Evolutionary conservation across 2,797 vertebrate genomes (phyloP), one percentile per base, ranked within the genome.

Genomic region (Astyanax mexicanus): DNA sequence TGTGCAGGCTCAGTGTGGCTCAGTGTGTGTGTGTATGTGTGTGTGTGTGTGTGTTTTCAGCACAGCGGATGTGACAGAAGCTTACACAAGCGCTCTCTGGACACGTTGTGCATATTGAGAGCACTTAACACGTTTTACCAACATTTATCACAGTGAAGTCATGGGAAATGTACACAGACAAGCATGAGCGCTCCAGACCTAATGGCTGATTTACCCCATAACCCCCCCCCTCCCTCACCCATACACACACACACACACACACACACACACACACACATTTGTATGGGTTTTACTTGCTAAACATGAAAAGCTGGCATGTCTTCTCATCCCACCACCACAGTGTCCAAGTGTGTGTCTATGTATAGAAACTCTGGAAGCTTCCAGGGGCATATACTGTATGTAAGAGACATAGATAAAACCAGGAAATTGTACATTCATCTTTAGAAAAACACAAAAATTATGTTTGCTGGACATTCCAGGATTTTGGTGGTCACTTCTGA

Each of bases 111-210:
- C 75, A 80, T 88, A 79, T 85, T 90, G 87, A 88, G 84, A 88
- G 83, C 90, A 90, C 83, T 79, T 78, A 84, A 84, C 83, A 84
- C 87, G 89, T 92, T 90, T 89, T 84, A 82, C 85, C 88, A 83
- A 90, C 89, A 85, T 90, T 88, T 88, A 86, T 87, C 86, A 89
- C 82, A 84, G 80, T 90, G 89, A 91, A 85, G 84, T 91, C 92
- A 92, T 88, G 82, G 83, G 83, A 90, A 89, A 87, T 84, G 89
- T 90, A 90, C 90, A 89, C 87, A 89, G 84, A 84, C 82, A 75
- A 86, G 80, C 80, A 80, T 89, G 87, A 87, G 84, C 87, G 78
- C 78, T 86, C 88, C 88, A 88, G 88, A 89, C 88, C 81, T 80
- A 83, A 88, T 92, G 89, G 92, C 83, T 93, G 85, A 89, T 85